These are phyloP conservation scores for Dryas iulia DNA, from an alignment of 1,140 invertebrate species.

Conservation along the genomic window DNA sequence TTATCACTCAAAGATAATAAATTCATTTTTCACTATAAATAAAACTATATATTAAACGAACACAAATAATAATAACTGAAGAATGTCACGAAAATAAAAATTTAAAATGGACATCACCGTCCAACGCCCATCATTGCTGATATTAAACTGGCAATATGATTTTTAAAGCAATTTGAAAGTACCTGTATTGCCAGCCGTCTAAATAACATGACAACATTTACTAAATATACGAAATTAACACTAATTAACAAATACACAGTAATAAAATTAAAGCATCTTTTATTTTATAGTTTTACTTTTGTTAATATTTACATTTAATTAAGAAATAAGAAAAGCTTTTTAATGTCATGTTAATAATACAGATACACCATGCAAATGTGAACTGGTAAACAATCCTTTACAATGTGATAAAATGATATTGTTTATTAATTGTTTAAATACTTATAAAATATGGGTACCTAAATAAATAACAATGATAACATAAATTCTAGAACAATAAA, in stretches of 20 bases:
- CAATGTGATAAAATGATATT: no score
- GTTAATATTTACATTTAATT: neutral
- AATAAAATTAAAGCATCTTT: no score
- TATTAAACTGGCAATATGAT: constrained; percentile 15
- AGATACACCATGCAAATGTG: no score
- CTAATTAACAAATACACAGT: no score
- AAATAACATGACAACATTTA: no score
- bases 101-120: constrained; percentile 48
- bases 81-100: constrained; percentile 61
- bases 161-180: constrained; percentile 20
- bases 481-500: constrained; percentile 9
- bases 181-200: neutral
- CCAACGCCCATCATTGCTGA: constrained; percentile 43
- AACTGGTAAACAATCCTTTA: no score
- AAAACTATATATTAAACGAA: constrained; percentile 50
- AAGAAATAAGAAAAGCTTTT: no score
- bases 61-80: constrained; percentile 48
- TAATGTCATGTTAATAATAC: no score
- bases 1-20: constrained; percentile 42
- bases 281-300: no score
- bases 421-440: no score
- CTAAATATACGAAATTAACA: no score
- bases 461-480: constrained; percentile 16
- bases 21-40: constrained; percentile 54
- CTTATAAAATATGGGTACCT: neutral